Evolutionary conservation across 2,113 vertebrate genomes (phyloP), one percentile per base, ranked within the genome.

Genomic region (Rhea pennata): DNA sequence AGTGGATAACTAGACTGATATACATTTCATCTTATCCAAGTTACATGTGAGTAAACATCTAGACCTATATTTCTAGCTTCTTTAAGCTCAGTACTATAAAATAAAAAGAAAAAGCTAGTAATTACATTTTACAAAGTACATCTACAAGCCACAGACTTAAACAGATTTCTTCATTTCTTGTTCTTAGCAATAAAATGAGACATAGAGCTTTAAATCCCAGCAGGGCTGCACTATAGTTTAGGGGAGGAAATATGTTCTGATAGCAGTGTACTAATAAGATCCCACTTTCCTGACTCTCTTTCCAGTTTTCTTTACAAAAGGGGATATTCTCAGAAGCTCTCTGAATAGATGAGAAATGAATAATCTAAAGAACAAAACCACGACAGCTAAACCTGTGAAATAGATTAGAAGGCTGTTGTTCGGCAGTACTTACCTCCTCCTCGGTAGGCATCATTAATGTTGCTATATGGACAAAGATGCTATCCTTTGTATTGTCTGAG

Each of bases 101-200:
- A 88, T 84, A 96, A 92, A 97, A 93, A 80, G 4, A n/a, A 81
- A 42, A 76, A 84, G 39, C 15, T 62, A 16, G 31, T 94, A 95
- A 93, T 67, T 92, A 77, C 6, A 86, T 84, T 95, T 95, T 95
- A 62, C 61, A 86, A 92, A 76, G 51, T 53, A 50, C 90, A 87
- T 19, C 59, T 87, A 70, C 77, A 92, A 97, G 39, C 51, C 20
- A 91, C 14, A 93, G 7, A 42, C 29, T 82, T 33, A 56, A 66
- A 93, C 20, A 16, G 40, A 89, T 96, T 97, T 94, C 81, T 93
- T 95, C 6, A 77, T 91, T 85, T 96, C 62, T 90, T 92, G 6
- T 59, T 94, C 70, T 80, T 75, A 88, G 39, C 46, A 93, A 96
- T 81, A 95, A 95, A 96, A 89, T 88, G 15, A 54, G 64, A 84